Percentiles rank a stretch among this genome's conserved stretches.
phyloP scores from a whole-genome alignment of 2,888 invertebrate genomes.

The Acronicta psi region DNA sequence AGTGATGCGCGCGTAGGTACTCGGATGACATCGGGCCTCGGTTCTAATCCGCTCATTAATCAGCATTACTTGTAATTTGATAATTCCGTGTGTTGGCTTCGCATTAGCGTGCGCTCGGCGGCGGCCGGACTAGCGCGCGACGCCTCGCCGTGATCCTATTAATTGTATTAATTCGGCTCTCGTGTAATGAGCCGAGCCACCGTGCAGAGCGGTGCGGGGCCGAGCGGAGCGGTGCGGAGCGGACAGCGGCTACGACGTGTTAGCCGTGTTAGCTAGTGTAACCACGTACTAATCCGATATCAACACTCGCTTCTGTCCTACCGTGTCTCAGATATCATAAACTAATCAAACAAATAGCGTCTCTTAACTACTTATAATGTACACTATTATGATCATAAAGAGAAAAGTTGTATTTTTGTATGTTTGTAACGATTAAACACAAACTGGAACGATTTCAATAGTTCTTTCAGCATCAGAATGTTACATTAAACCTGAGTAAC shows the following conservation, averaged over 20 bases:
- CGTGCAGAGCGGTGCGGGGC: no score
- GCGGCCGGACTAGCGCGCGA: neutral
- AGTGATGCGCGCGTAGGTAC: neutral
- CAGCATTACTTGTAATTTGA: constrained; percentile 56
- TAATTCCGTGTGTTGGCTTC: constrained; percentile 50
- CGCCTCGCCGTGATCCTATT: constrained; percentile 63
- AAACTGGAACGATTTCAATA: no score
- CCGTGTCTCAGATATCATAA: no score
- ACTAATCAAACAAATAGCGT: no score
- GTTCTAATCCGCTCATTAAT: constrained; percentile 46
- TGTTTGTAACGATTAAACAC: no score
- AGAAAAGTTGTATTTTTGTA: no score
- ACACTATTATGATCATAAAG: no score
- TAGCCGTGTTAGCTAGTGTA: constrained; percentile 9
- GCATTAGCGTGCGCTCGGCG: constrained; percentile 3
- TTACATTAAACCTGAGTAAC: no score
- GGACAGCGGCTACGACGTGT: constrained; percentile 7
- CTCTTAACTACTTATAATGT: no score
- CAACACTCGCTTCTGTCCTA: neutral
- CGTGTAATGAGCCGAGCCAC: constrained; percentile 56
- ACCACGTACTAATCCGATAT: constrained; percentile 5
- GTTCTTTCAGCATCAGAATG: no score
- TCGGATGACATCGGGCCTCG: constrained; percentile 6
- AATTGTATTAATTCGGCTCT: constrained; percentile 57
- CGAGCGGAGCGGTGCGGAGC: no score